Base-by-base conservation (phyloP, 2,888 invertebrate genomes). In the Villa cingulata region DNA sequence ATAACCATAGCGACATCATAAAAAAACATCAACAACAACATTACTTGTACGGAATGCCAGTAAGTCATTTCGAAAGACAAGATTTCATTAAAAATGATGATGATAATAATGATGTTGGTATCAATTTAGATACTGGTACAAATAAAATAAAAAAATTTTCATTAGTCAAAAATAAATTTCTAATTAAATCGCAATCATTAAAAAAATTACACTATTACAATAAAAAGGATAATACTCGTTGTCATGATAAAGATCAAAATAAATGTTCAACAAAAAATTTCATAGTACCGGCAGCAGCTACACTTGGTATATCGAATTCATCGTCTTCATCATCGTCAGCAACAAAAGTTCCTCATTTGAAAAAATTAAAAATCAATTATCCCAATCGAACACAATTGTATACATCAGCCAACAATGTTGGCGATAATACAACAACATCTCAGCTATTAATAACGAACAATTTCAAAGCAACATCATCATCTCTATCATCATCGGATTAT, bases 381-480 rank as follows among this genome's bases (percentile, higher is more conserved):
- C 67, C 69, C 18, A 65, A 69, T 51, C 61, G 65, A 29, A 67
- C 67, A 1, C 64, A 62, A 60, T 42, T 59, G 18, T 60, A 62
- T 43, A 60, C 23, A n/a, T n/a, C n/a, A 23, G 7, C 7, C 23
- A 23, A 59, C 51, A 37, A 56, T 36, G 46, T n/a, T n/a, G n/a
- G n/a, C n/a, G n/a, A n/a, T n/a, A n/a, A n/a, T n/a, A 57, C 23
- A 54, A 7, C 54, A 54, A 4, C 48, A 51, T 2, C 48, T 51
- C 7, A 38, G 45, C n/a, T 19, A 27, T 20, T 48, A 47, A n/a
- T 38, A 7, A 27, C 46, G 0, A 40, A 44, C 12, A 37, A 47
- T 12, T 38, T 18, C 16, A 37, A n/a, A n/a, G n/a, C n/a, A n/a
- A 23, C 7, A 23, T 23, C 23, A 23, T 23, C 23, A 23, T 23